Base-by-base conservation (phyloP, 2,888 invertebrate genomes). In the Amiota communis region DNA sequence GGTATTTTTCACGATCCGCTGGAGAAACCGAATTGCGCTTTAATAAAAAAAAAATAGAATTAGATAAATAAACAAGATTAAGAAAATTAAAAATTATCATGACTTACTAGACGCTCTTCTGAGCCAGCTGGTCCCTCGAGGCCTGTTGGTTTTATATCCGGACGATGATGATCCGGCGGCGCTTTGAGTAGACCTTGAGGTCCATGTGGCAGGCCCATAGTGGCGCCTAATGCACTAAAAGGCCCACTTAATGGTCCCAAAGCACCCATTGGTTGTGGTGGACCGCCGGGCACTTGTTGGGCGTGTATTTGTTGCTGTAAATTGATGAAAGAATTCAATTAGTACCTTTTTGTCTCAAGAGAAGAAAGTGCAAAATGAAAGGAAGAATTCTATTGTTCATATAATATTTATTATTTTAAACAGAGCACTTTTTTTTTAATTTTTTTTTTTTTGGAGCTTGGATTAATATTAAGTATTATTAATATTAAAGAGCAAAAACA, bases 221-320 rank as follows among this genome's bases (percentile, higher is more conserved):
- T 88, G 69, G 89, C 90, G 69, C 88, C 89, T 79, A 90, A 85
- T 75, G 90, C 87, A 74, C 91, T 88, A 81, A 89, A 86, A 74
- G 91, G 89, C 70, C 88, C 89, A 17, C 86, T 85, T 74, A 88
- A 80, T 70, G 87, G 87, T 84, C 90, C 92, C 79, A 90, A 90
- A 76, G 89, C 91, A 81, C 90, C 92, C 90, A 90, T 90, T 48
- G 90, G 88, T 79, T 90, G 90, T 80, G 90, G 88, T 76, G 91
- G 91, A 72, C 91, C 90, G 77, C 94, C 94, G 65, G 93, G 92
- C 81, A 95, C 92, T 88, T 95, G 96, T 87, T 95, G 95, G 80
- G 95, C 96, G 90, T 96, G 96, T 91, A 96, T 95, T 92, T 96
- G 96, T 93, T 96, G 96, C 96, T 96, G 91, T 56, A 87, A 87